These are phyloP conservation scores for Cynocephalus volans DNA, from an alignment of 2,113 vertebrate genomes.

Conservation along the genomic window DNA sequence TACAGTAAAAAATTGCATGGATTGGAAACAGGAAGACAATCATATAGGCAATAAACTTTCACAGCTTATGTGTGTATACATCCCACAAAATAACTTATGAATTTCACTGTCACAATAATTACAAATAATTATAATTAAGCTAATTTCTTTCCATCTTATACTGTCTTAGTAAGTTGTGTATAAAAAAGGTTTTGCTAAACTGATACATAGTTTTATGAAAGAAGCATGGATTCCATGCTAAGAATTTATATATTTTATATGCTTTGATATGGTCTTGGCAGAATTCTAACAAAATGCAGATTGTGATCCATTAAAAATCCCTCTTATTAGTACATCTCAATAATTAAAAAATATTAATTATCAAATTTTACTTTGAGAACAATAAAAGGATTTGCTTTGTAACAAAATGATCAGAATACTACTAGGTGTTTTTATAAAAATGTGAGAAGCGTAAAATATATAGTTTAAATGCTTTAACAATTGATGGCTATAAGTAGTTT, in stretches of 20 bases:
- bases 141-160: background rate
- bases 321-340: background rate
- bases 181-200: background rate
- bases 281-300: background rate
- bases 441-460: background rate
- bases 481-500: background rate
- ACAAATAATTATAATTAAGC: background rate
- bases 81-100: background rate
- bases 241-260: background rate
- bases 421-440: background rate
- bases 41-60: background rate
- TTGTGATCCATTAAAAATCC: background rate
- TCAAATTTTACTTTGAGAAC: background rate
- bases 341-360: conserved; percentile 23
- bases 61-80: background rate
- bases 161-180: background rate
- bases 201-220: background rate
- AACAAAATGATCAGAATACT: background rate
- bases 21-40: background rate
- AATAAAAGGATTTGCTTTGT: background rate
- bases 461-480: background rate
- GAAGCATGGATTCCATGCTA: background rate
- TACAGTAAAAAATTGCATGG: background rate
- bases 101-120: background rate
- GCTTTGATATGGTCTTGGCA: background rate